These are phyloP conservation scores for Acanthococcus lagerstroemiae DNA, from an alignment of 2,888 invertebrate genomes.

Conservation along the genomic window DNA sequence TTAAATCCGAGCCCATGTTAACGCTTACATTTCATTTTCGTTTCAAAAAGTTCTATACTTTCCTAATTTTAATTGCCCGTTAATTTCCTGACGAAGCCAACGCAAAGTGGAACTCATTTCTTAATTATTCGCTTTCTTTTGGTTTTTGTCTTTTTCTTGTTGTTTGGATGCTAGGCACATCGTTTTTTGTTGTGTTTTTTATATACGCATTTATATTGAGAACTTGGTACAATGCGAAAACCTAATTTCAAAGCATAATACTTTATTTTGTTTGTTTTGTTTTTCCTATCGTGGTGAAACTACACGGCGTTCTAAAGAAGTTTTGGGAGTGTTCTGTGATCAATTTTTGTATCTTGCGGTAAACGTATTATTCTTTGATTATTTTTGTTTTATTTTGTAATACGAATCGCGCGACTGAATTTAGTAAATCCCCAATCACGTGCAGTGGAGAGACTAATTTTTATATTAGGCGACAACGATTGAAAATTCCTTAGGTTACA, in stretches of 20 bases:
- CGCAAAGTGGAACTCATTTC: no score
- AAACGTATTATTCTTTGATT: constrained; percentile 3
- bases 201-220: no score
- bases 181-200: no score
- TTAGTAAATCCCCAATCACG: not conserved
- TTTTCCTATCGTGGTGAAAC: not conserved
- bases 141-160: no score
- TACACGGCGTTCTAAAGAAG: constrained; percentile 1
- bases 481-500: not conserved
- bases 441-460: not conserved
- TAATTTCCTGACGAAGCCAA: no score
- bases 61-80: no score
- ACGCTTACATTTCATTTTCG: not conserved
- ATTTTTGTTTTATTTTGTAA: not conserved
- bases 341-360: constrained; percentile 20
- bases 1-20: not conserved
- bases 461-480: not conserved
- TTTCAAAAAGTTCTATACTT: no score
- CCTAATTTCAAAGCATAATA: no score
- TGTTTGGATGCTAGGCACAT: no score
- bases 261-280: not conserved
- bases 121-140: no score
- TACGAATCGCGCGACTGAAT: not conserved
- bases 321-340: constrained; percentile 24
- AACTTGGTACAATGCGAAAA: no score